Evolutionary conservation across 1,140 invertebrate species (phyloP), one percentile per base, ranked within the genome.

Genomic region (Dreissena rostriformis): DNA sequence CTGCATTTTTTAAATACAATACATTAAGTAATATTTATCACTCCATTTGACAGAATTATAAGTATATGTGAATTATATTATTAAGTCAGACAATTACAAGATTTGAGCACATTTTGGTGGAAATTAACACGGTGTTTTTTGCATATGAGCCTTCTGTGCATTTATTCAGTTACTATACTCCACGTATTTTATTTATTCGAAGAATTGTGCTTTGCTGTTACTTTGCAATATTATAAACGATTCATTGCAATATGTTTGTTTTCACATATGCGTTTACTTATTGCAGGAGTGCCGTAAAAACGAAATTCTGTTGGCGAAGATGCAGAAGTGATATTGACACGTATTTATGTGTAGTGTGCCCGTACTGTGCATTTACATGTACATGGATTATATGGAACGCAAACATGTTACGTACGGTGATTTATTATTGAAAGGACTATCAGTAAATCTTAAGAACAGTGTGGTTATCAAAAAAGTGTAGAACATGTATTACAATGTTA

Each of bases 221-320:
- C 57, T 39, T 39, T 39, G 39, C 2, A 61, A 61, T 24, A 6
- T 61, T 11, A 24, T 61, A 71, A 6, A 55, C 12, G 19, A 39
- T 2, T 49, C 19, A 19, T 24, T 0, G 19, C 61, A 53, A 65
- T 24, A 29, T 70, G 11, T 61, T 52, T 57, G 55, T 29, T 55
- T 74, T 52, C 24, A 70, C 12, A 8, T 24, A n/a, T n/a, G 29
- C 12, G 19, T 19, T n/a, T 63, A 29, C 52, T 74, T 57, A 66
- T 88, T 91, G 6, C 86, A 91, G 90, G 90, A 93, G 86, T 93
- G 92, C 87, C 86, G 91, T 0, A 92, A 88, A 70, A 93, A 93
- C 89, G 92, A 93, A 87, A 90, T 92, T 29, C 74, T 93, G 52
- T 82, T 91, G 52, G 75, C 86, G 6, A 92, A 91, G 71, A 55